Conservation (phyloP, 2,888 invertebrate genomes). For the Himalopsyche tibetana region DNA sequence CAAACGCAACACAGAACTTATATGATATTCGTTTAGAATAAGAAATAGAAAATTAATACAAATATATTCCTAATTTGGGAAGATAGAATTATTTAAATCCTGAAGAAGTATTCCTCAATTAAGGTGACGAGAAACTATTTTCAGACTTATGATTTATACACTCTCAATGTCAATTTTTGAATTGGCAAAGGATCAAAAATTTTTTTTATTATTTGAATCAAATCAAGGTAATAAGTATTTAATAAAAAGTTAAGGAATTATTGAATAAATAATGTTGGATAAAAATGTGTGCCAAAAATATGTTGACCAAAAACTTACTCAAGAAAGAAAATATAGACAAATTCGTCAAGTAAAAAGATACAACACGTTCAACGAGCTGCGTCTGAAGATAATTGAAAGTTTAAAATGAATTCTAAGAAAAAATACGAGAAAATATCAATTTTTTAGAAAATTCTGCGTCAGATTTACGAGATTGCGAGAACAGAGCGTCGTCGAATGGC, state of each 20-base stretch:
- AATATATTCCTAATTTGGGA: too few species aligned
- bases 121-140: background rate
- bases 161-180: background rate
- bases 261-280: background rate
- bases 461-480: background rate
- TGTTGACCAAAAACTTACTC: too few species aligned
- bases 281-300: too few species aligned
- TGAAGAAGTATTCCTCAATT: background rate
- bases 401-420: background rate
- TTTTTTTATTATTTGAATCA: background rate
- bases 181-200: background rate
- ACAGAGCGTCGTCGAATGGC: background rate
- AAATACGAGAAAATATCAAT: too few species aligned
- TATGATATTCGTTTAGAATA: background rate
- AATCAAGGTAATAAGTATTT: background rate
- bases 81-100: too few species aligned
- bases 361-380: background rate
- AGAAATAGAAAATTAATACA: too few species aligned
- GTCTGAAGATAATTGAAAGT: background rate
- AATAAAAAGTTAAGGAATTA: background rate
- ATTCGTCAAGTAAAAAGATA: background rate
- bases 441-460: background rate
- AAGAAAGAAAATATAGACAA: background rate
- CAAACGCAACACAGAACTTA: background rate
- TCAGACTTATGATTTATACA: background rate